These are phyloP conservation scores for Rhysida immarginata DNA, from an alignment of 1,140 invertebrate species.

Conservation along the genomic window DNA sequence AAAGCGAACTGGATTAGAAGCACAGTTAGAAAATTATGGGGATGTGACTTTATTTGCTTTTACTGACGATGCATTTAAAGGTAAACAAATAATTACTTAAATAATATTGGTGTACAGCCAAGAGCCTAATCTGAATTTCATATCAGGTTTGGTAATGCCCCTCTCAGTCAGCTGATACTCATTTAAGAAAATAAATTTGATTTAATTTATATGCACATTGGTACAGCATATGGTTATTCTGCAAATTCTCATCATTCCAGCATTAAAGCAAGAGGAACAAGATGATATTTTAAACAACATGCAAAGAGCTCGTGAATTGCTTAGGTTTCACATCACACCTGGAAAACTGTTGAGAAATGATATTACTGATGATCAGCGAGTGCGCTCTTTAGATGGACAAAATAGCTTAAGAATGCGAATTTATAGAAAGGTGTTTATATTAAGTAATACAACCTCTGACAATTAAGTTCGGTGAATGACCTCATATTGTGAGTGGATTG, in stretches of 20 bases:
- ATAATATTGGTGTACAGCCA: no score
- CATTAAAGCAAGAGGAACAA: not conserved
- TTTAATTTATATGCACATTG: no score
- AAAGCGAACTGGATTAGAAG: constrained; percentile 29
- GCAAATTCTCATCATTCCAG: not conserved
- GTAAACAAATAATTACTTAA: constrained; percentile 24
- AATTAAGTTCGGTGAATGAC: no score
- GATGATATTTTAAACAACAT: not conserved
- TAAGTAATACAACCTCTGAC: no score
- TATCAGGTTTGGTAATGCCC: no score
- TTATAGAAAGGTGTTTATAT: constrained; percentile 29
- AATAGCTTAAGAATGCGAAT: constrained; percentile 30
- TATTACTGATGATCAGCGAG: constrained; percentile 31
- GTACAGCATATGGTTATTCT: no score
- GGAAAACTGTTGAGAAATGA: constrained; percentile 26
- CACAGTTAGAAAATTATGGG: constrained; percentile 28
- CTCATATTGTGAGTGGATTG: no score
- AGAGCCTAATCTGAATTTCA: no score
- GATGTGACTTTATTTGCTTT: constrained; percentile 39
- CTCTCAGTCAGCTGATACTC: no score
- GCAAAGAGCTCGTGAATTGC: constrained; percentile 17
- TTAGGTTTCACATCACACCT: constrained; percentile 29
- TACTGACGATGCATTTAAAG: constrained; percentile 35
- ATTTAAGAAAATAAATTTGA: not conserved
- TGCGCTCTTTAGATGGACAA: constrained; percentile 30